Evolutionary conservation across 2,888 invertebrate species (phyloP), one percentile per base, ranked within the genome.

Genomic region (Drosophila sordidula): DNA sequence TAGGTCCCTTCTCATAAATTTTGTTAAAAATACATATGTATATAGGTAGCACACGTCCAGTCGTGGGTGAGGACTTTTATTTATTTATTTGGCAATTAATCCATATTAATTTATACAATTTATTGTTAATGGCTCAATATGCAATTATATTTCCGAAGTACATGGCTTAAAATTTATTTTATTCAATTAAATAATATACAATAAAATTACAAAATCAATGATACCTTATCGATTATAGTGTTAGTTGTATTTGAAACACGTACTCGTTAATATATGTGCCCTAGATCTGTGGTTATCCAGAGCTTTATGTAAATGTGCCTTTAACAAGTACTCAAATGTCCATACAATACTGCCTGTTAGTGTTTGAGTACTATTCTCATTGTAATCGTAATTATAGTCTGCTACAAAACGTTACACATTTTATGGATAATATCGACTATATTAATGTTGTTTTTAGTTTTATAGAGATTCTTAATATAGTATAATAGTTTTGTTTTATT

Each of bases 381-480:
- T 1, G n/a, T 44, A 25, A 14, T 32, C 14, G 25, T 45, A 32
- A n/a, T 39, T 25, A 41, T 32, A 9, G 51, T 25, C 50, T 39
- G 29, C 34, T 64, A 42, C 32, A 38, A 49, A 32, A 16, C 34
- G 12, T 36, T 55, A 50, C 44, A 49, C 46, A 45, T 18, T 25
- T 11, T 11, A n/a, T 18, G 8, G 34, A 25, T 49, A 56, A 47
- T 51, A 29, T 63, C 18, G 63, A 54, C 14, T 70, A 63, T 49
- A 14, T 57, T 41, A n/a, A 18, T 22, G 18, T 22, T 22, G 22
- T 4, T 4, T 29, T 29, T 29, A 8, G 8, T 29, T 29, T 29
- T 29, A 29, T 29, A 8, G 26, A 8, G 8, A 8, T 8, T 29
- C 29, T 29, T 29, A 29, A 29, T 29, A 29, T 29, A 9, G 18